Evolutionary conservation across 2,888 invertebrate species (phyloP), one percentile per base, ranked within the genome.

Genomic region (Callinectes sapidus): DNA sequence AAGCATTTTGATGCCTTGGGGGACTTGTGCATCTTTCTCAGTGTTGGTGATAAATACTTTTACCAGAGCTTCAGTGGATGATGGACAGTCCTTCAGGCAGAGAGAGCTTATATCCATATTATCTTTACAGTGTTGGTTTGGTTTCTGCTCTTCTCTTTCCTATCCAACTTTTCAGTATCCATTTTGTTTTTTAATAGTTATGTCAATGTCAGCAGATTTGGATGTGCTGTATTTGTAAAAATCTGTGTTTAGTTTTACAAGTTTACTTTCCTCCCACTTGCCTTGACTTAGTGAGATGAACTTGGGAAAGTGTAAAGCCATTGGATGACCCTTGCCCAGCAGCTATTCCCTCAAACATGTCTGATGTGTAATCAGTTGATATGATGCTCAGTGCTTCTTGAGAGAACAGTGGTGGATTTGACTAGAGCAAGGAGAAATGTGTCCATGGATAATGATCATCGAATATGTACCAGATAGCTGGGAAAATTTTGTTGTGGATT

Each of bases 91-190:
- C 81, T n/a, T 35, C 14, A 81, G 81, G 35, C 35, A 81, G 16
- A 81, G 35, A 81, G 81, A 81, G 81, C 81, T 81, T 81, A 35
- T 32, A 81, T 81, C 81, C 81, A 81, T 81, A 35, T 81, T 81
- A 81, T 81, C 71, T 71, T 71, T 81, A 35, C 35, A 35, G 81
- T 35, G 13, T 35, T 81, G 35, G 35, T 81, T 81, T 81, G 35
- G 35, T 81, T 81, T 81, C 81, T 81, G 13, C 35, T 35, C 35
- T 81, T 81, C 35, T 81, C 81, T 81, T 81, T 35, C 32, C 81
- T 35, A 81, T 81, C 81, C 35, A 81, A 81, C 81, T 35, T 81
- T 32, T 81, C 13, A 81, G 13, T 35, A 81, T 81, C 35, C 81
- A 28, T 71, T 71, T 81, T 81, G n/a, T 16, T 81, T 81, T 81